Base-by-base conservation (phyloP, 2,888 invertebrate species). In the Amiota minor region DNA sequence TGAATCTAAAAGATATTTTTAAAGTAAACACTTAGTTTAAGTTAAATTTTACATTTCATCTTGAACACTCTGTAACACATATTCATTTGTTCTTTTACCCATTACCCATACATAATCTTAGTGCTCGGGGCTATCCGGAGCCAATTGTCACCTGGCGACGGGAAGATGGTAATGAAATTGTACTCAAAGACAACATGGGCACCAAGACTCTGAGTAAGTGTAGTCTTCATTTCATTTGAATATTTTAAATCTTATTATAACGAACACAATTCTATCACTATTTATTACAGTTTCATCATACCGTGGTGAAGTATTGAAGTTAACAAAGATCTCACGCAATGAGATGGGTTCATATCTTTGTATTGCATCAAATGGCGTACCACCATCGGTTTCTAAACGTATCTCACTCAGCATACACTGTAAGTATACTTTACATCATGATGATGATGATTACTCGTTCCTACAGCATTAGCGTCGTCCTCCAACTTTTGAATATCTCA, bases 261-360 rank as follows among this genome's bases (percentile, higher is more conserved):
- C 3, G 23, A 23, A 23, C 61, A 61, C 23, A 23, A 35, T 35
- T 35, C 35, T 6, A 35, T 35, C 35, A 35, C 70, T 70, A 75
- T 76, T 81, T 80, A 89, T 84, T 90, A 90, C 92, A 95, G 94
- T 93, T 74, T 90, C 92, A 73, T 92, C 93, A 72, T 94, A 92
- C 88, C 93, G 94, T 85, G 95, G 96, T 75, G 95, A 95, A 88
- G 92, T 93, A 74, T 90, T 97, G 82, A 93, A 92, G 77, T 91
- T 97, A 78, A 91, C 92, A 80, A 96, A 96, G 91, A 94, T 97
- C 89, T 94, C 95, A 73, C 93, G 97, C 76, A 94, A 95, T 62
- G 96, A 97, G 89, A 97, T 97, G 96, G 96, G 97, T 16, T 94
- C 95, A 76, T 97, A 97, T 90, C 92, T 96, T 83, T 97, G 97